Evolutionary conservation across 2,888 invertebrate genomes (phyloP).

Genomic region (Caenorhabditis virilis): DNA sequence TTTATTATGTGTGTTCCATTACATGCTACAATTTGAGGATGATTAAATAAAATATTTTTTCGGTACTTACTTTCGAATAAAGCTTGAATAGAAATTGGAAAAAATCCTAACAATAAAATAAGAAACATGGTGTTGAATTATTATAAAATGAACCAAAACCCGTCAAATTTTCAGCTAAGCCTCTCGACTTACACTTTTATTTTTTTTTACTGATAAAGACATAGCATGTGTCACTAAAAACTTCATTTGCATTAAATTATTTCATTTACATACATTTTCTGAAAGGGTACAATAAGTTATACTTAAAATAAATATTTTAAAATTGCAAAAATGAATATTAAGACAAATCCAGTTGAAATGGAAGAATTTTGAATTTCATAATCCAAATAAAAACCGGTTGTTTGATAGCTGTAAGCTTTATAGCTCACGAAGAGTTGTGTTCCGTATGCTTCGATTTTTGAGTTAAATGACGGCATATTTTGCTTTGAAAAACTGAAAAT

Average conservation of each 20-base stretch:
- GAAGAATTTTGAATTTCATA: background rate
- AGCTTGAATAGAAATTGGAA: background rate
- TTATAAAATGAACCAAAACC: background rate
- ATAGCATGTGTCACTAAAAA: background rate
- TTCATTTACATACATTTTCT: background rate
- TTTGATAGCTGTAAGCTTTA: no score
- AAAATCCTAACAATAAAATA: background rate
- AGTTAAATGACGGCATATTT: background rate
- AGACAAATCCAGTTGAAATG: background rate
- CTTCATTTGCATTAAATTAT: background rate
- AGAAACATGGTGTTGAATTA: background rate
- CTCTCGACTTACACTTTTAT: no score
- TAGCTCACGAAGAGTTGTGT: no score
- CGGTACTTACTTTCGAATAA: background rate
- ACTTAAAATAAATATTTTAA: background rate
- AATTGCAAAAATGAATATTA: background rate
- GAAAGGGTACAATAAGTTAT: background rate
- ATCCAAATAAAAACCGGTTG: background rate
- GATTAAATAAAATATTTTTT: background rate
- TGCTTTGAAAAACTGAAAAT: background rate
- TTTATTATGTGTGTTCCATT: background rate
- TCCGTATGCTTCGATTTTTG: no score
- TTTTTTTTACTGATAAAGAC: background rate
- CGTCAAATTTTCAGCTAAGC: background rate
- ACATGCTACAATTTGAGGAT: background rate